These are phyloP conservation scores for Drymodes brunneopygia DNA, from an alignment of 2,113 vertebrate species.

Conservation along the genomic window DNA sequence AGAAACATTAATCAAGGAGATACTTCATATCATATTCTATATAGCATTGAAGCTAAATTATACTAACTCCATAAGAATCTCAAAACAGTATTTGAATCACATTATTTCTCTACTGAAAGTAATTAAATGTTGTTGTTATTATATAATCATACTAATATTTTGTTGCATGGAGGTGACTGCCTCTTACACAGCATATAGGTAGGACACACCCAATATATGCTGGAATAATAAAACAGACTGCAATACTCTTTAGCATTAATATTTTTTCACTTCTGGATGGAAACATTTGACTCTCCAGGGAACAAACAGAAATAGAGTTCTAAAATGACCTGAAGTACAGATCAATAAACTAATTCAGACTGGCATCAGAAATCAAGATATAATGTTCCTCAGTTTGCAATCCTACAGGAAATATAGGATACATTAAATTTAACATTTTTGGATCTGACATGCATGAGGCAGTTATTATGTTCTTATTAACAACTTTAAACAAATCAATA, in stretches of 20 bases:
- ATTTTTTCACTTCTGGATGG: not conserved
- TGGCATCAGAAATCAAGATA: constrained; percentile 1
- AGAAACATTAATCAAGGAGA: constrained; percentile 33
- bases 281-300: not conserved
- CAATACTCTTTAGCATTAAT: not conserved
- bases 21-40: not conserved
- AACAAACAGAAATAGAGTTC: constrained; percentile 2
- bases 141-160: not conserved
- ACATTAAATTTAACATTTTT: not conserved
- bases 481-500: not conserved
- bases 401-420: not conserved
- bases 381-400: not conserved
- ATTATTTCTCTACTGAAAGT: not conserved
- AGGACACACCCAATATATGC: not conserved
- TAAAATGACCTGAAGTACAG: not conserved
- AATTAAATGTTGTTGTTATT: not conserved
- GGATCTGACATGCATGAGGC: not conserved
- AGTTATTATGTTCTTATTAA: not conserved
- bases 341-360: constrained; percentile 45
- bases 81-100: not conserved
- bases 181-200: not conserved
- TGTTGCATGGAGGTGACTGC: not conserved
- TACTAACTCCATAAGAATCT: not conserved
- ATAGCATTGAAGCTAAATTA: not conserved
- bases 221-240: not conserved